Base-by-base conservation (phyloP, 2,113 vertebrate genomes). In the Ariopsis seemanni region DNA sequence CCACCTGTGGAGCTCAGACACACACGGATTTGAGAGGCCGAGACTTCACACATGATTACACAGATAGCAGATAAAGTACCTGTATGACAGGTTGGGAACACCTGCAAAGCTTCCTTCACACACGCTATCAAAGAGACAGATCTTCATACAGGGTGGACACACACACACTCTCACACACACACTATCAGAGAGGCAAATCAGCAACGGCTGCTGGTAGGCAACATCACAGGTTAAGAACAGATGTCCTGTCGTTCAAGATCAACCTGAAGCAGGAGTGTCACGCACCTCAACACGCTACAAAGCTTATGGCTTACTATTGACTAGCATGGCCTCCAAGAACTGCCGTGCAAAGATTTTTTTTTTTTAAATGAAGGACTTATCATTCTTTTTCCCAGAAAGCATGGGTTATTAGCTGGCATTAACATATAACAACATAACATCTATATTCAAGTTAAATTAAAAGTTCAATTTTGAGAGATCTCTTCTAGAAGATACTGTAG, bases 31-130 rank as follows among this genome's bases (percentile, higher is more conserved):
- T 83, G 60, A 65, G 63, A 52, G 65, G 11, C 62, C 79, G 12
- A 62, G 65, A 52, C 81, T 75, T 72, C 86, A 87, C 57, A 82
- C 57, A 63, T 81, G 20, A 87, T 87, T 87, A 65, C 86, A 74
- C 81, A 77, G 86, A 83, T 48, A 83, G 86, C 42, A 83, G 86
- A 87, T 87, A 87, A 83, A 11, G 80, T 83, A 83, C 81, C 86
- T 63, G 86, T 87, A 87, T 83, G 18, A 83, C 86, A 77, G 81
- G 57, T 50, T 50, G 48, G 27, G 86, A 83, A 87, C 86, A 87
- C 86, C 86, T 87, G 86, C 69, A 83, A 42, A 65, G 86, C 86
- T 83, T 58, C 67, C 80, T 65, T 83, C 57, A 83, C 80, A 83
- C 67, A 65, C 48, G 42, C 15, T 65, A 82, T 83, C 86, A 77